phyloP scores from a whole-genome alignment of 1,140 invertebrate species.

The Lepidurus packardi region DNA sequence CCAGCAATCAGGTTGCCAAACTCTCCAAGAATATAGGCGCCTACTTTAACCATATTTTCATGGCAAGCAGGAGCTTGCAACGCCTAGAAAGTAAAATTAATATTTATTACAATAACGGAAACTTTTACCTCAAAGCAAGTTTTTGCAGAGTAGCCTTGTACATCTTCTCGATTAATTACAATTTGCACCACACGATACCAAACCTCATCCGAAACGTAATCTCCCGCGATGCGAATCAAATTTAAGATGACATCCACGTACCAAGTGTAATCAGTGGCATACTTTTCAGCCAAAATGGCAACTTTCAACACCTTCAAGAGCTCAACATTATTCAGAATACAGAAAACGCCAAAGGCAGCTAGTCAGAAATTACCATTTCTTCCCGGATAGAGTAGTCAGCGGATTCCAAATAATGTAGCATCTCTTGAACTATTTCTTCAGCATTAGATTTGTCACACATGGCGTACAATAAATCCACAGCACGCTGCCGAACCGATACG shows the following conservation, averaged over 20 bases:
- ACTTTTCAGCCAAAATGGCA: conserved; percentile 98
- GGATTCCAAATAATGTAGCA: conserved; percentile 97
- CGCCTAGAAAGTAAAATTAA: conserved; percentile 53
- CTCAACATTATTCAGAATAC: conserved; percentile 27
- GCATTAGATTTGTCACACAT: conserved; percentile 99
- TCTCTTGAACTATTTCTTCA: conserved; percentile 99
- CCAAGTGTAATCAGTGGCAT: conserved; percentile 99
- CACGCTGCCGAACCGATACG: conserved; percentile 95
- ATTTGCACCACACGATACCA: conserved; percentile 99
- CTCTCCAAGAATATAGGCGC: conserved; percentile 98
- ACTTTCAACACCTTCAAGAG: conserved; percentile 78
- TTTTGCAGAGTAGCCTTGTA: conserved; percentile 98
- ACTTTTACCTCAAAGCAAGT: conserved; percentile 87
- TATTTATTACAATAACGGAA: conserved; percentile 18
- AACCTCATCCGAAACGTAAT: conserved; percentile 95
- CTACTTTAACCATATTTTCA: conserved; percentile 99
- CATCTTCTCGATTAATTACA: conserved; percentile 98
- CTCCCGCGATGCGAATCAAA: conserved; percentile 97
- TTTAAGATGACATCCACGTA: conserved; percentile 98
- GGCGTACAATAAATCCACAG: conserved; percentile 97
- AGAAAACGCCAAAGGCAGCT: conserved; percentile 19
- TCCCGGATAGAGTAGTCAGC: conserved; percentile 99
- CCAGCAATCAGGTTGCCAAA: conserved; percentile 99
- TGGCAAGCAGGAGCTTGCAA: conserved; percentile 97
- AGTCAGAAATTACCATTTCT: conserved; percentile 77